phyloP scores from a whole-genome alignment of 1,140 invertebrate species.

The Euwallacea similis region DNA sequence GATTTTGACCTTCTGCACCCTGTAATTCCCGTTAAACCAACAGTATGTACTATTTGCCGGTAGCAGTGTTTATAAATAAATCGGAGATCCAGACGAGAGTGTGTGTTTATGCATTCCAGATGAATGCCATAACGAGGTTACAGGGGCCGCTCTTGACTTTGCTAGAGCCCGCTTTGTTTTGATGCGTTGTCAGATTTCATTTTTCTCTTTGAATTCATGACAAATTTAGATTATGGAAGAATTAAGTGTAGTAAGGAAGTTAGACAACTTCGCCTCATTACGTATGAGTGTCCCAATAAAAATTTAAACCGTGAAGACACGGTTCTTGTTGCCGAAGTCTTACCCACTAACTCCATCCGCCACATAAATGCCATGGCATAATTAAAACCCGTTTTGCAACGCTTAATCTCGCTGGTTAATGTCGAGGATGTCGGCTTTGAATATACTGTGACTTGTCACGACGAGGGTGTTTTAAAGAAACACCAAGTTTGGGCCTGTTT shows the following conservation, averaged over 20 bases:
- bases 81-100: constrained; percentile 20
- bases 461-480: background rate
- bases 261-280: no score
- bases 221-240: no score
- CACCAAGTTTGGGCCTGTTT: background rate
- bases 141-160: constrained; percentile 44
- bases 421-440: constrained; percentile 8
- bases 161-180: background rate
- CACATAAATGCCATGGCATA: constrained; percentile 18
- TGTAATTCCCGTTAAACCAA: constrained; percentile 10
- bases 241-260: no score
- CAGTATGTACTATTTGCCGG: constrained; percentile 11
- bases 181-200: no score
- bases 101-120: constrained; percentile 41
- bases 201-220: no score
- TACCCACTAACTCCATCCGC: constrained; percentile 1
- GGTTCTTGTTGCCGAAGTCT: background rate
- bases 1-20: constrained; percentile 8
- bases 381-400: constrained; percentile 15
- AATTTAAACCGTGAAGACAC: background rate
- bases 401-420: constrained; percentile 14
- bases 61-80: constrained; percentile 37
- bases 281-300: background rate
- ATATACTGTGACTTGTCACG: constrained; percentile 7
- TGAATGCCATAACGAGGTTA: constrained; percentile 45